phyloP scores from a whole-genome alignment of 2,888 invertebrate genomes.

The Chymomyza amoena region DNA sequence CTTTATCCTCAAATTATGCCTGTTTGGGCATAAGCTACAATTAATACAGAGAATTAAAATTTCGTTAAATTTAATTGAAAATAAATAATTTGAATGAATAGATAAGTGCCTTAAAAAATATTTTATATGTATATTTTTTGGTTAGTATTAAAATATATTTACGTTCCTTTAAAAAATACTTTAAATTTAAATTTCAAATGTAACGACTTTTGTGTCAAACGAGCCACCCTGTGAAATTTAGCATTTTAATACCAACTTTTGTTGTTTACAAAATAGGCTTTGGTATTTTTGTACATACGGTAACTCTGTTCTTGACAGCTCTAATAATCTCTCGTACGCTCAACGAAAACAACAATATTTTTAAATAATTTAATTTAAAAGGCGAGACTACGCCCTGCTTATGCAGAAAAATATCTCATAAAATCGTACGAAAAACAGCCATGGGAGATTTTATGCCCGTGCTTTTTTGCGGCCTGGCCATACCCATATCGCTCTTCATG shows the following conservation, averaged over 20 bases:
- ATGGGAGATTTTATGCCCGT: constrained; percentile 80
- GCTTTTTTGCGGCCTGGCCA: constrained; percentile 83
- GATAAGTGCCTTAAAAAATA: too few relatives aligned
- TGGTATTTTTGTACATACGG: not conserved
- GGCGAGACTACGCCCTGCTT: not conserved
- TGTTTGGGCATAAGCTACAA: too few relatives aligned
- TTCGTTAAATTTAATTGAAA: too few relatives aligned
- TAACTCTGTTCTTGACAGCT: not conserved
- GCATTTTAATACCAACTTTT: not conserved
- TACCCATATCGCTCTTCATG: constrained; percentile 87
- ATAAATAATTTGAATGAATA: too few relatives aligned
- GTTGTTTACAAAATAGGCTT: not conserved
- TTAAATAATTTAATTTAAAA: not conserved
- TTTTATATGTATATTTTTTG: too few relatives aligned
- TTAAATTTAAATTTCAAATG: not conserved
- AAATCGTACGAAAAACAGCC: constrained; percentile 12
- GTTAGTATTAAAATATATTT: too few relatives aligned
- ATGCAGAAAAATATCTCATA: not conserved
- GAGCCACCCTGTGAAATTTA: not conserved
- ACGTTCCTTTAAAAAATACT: too few relatives aligned
- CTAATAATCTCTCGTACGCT: not conserved
- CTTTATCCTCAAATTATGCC: too few relatives aligned
- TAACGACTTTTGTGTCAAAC: not conserved
- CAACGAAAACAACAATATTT: not conserved
- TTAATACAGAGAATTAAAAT: too few relatives aligned